A percentile compares a stretch with the other conserved stretches of the same genome.
Conservation (phyloP, 2,113 vertebrate genomes). For the Holacanthus passer region DNA sequence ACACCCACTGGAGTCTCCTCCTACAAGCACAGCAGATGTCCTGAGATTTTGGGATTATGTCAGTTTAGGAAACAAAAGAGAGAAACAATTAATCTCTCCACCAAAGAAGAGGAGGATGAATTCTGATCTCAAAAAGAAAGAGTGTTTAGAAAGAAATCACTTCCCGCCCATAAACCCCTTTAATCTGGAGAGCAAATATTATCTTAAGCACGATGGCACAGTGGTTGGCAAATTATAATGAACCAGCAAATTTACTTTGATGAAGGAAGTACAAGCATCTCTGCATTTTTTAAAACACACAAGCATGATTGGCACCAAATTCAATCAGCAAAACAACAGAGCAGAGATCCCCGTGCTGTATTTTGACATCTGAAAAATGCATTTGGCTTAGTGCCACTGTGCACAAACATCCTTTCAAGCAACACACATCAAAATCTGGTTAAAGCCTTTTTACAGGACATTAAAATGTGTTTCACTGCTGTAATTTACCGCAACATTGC, state of each 20-base stretch:
- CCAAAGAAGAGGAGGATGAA: slow-evolving; percentile 24
- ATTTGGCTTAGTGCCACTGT: slow-evolving; percentile 23
- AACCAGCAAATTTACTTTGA: slow-evolving; percentile 35
- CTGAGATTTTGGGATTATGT: slow-evolving; percentile 52
- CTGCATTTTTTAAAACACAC: slow-evolving; percentile 22
- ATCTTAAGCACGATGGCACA: slow-evolving; percentile 3
- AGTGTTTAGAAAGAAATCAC: slow-evolving; percentile 6
- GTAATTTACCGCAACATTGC: slow-evolving; percentile 44
- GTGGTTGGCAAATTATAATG: slow-evolving; percentile 37
- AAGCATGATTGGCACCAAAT: slow-evolving; percentile 39
- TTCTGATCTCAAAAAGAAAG: slow-evolving; percentile 28
- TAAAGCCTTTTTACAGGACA: slow-evolving; percentile 33
- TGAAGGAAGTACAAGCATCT: slow-evolving; percentile 31
- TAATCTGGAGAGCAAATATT: slow-evolving; percentile 45
- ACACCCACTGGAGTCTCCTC: slow-evolving; percentile 37
- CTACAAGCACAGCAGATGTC: slow-evolving; percentile 59
- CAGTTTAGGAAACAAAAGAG: slow-evolving; percentile 39
- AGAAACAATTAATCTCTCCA: slow-evolving; percentile 37
- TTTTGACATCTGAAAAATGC: slow-evolving; percentile 47
- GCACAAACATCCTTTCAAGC: slow-evolving; percentile 11
- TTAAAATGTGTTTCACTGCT: slow-evolving; percentile 35
- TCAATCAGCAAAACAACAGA: slow-evolving; percentile 37
- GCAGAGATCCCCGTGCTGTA: slow-evolving; percentile 15
- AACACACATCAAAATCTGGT: slow-evolving; percentile 44
- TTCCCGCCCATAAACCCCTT: slow-evolving; percentile 16